Evolutionary conservation across 1,140 invertebrate species (phyloP), one percentile per base, ranked within the genome.

Genomic region (Apolygus lucorum): DNA sequence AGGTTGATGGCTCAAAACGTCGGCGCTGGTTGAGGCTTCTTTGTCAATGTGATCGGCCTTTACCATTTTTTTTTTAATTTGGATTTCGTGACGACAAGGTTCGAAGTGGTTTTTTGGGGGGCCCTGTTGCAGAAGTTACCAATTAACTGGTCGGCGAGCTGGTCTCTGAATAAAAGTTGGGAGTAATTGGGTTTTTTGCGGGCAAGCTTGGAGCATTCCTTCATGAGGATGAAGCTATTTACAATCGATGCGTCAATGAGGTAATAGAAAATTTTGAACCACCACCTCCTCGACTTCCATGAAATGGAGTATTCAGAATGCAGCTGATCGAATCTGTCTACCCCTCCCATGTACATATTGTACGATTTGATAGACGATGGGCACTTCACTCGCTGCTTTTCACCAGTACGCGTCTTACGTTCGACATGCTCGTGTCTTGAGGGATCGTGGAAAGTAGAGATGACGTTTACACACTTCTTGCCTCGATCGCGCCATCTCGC

Each of bases 401-500:
- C n/a, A n/a, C n/a, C n/a, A n/a, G n/a, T n/a, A n/a, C n/a, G n/a
- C n/a, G n/a, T n/a, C n/a, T n/a, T n/a, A n/a, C n/a, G n/a, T n/a
- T n/a, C n/a, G n/a, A n/a, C 17, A 8, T 42, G 34, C 17, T 4
- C 17, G 17, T 8, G 4, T 42, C 17, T 17, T 8, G 4, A 8
- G 17, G 34, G 34, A 42, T 42, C 34, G 17, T 42, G 4, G 17
- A 42, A 8, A 42, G 34, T 42, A 42, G 34, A 8, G 22, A 71
- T 42, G 13, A 68, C 65, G 28, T 62, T 63, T 28, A 72, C 71
- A 11, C 28, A 25, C 62, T 72, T 72, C 17, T 65, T 72, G n/a
- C 71, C 71, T 67, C 69, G 28, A 64, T 72, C 71, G 17, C 25
- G 22, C 71, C 71, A 72, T 49, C 71, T 72, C 28, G 25, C 27